These are phyloP conservation scores for Nomada ferruginata DNA, from an alignment of 2,888 invertebrate genomes.

Conservation along the genomic window DNA sequence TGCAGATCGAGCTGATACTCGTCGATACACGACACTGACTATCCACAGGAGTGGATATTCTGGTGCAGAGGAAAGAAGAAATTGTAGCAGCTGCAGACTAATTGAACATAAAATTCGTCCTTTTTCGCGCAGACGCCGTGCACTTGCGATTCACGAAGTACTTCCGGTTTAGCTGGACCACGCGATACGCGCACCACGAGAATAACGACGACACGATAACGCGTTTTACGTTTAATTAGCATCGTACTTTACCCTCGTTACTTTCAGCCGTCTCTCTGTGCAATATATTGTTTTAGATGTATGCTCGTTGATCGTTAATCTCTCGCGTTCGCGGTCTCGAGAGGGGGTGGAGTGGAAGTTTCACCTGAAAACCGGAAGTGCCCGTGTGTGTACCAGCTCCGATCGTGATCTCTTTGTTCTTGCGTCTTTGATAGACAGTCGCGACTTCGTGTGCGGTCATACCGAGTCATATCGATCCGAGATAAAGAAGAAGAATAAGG, in stretches of 20 bases:
- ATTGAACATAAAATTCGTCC: slow-evolving; percentile 64
- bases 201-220: slow-evolving; percentile 28
- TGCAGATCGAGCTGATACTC: background rate
- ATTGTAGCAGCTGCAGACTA: slow-evolving; percentile 27
- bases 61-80: background rate
- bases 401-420: background rate
- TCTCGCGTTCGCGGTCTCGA: slow-evolving; percentile 16
- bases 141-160: slow-evolving; percentile 48
- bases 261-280: slow-evolving; percentile 47
- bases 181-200: slow-evolving; percentile 18
- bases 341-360: background rate
- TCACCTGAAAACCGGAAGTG: background rate
- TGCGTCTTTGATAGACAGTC: background rate
- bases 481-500: background rate
- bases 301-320: slow-evolving; percentile 8
- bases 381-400: background rate
- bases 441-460: background rate
- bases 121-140: slow-evolving; percentile 61
- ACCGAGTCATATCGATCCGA: background rate
- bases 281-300: slow-evolving; percentile 47
- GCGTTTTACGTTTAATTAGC: slow-evolving; percentile 30
- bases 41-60: background rate
- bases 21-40: background rate
- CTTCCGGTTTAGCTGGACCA: slow-evolving; percentile 26
- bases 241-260: slow-evolving; percentile 45